Conservation (phyloP, 1,140 invertebrate species). For the Pissodes strobi region DNA sequence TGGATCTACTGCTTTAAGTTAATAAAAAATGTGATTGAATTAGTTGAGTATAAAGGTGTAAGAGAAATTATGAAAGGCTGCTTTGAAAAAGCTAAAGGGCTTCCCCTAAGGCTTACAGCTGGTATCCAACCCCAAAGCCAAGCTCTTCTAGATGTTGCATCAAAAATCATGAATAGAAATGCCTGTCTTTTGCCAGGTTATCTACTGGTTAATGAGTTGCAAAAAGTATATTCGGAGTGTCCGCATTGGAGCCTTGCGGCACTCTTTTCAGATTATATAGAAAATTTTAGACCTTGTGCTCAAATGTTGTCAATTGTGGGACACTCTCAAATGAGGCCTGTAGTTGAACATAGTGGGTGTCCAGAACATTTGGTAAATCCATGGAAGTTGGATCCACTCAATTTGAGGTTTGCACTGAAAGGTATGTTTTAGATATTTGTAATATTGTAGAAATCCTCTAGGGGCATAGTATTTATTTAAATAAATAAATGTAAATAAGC, state of each 20-base stretch:
- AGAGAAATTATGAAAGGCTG: conserved; percentile 89
- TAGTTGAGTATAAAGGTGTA: conserved; percentile 94
- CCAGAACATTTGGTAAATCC: conserved; percentile 86
- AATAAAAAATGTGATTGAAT: conserved; percentile 82
- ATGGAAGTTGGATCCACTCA: conserved; percentile 86
- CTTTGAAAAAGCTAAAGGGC: conserved; percentile 81
- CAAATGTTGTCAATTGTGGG: conserved; percentile 95
- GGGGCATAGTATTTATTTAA: too few relatives aligned
- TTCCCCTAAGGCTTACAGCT: conserved; percentile 77
- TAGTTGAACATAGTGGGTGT: conserved; percentile 91
- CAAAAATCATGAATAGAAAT: conserved; percentile 91
- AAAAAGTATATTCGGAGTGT: conserved; percentile 82
- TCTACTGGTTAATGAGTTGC: conserved; percentile 93
- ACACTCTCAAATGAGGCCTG: conserved; percentile 86
- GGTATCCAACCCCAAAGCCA: conserved; percentile 78
- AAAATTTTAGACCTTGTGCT: conserved; percentile 87
- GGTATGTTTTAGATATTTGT: too few relatives aligned
- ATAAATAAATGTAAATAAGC: too few relatives aligned
- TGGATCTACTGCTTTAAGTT: conserved; percentile 89
- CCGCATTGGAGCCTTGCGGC: conserved; percentile 92
- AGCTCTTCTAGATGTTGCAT: conserved; percentile 78
- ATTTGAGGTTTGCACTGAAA: conserved; percentile 86
- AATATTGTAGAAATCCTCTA: too few relatives aligned
- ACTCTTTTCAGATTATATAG: conserved; percentile 85
- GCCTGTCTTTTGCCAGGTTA: conserved; percentile 90